phyloP scores from a whole-genome alignment of 2,113 vertebrate species.

The Rhipidura dahli region DNA sequence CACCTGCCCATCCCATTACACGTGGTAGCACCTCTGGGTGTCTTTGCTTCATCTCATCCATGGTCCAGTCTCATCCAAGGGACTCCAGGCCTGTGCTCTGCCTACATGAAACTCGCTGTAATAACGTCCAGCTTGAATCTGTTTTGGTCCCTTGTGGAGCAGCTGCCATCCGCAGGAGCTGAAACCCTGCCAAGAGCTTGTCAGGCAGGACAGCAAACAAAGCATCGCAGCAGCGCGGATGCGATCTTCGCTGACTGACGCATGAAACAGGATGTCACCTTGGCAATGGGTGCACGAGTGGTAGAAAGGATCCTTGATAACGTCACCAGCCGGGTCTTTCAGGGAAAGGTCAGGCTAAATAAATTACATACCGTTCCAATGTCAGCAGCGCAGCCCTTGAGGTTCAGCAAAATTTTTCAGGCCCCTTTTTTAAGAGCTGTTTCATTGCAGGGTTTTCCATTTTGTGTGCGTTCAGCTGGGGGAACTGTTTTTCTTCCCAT shows the following conservation, averaged over 20 bases:
- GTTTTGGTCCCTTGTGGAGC: neutral
- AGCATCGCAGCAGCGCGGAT: neutral
- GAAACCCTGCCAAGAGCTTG: constrained; percentile 47
- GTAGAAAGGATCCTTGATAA: constrained; percentile 20
- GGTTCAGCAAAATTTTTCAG: neutral
- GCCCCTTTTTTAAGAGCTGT: neutral
- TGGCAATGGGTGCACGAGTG: constrained; percentile 24
- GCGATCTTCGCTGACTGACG: neutral
- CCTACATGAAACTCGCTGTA: neutral
- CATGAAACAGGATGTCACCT: constrained; percentile 33
- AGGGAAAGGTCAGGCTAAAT: constrained; percentile 53
- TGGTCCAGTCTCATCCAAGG: neutral
- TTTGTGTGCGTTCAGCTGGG: neutral
- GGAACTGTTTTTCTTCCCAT: constrained; percentile 12
- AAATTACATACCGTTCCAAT: neutral
- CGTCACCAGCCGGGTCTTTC: neutral
- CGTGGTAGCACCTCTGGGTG: neutral
- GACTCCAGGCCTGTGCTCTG: neutral
- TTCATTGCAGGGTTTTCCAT: constrained; percentile 27
- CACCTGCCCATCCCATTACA: neutral
- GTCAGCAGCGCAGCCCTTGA: neutral
- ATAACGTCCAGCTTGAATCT: neutral
- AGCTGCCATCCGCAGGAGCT: constrained; percentile 41
- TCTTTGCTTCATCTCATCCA: neutral
- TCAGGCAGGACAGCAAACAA: constrained; percentile 63